Percentiles rank a stretch among this genome's conserved stretches.
Evolutionary conservation across 92 coral and sea anemone species (phyloP).

Genomic region (Siderastrea siderea): DNA sequence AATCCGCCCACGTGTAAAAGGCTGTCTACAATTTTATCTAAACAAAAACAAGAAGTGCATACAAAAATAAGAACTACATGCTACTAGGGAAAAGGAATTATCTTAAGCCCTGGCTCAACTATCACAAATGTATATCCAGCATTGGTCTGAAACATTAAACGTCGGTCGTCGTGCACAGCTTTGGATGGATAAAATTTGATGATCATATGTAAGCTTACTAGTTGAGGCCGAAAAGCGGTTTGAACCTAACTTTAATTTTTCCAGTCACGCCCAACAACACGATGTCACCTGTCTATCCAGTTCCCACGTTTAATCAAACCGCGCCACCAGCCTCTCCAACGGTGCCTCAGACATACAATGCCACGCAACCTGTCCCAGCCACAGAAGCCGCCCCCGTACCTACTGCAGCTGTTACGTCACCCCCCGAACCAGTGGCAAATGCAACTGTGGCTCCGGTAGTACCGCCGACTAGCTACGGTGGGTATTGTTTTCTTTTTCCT

Average conservation of each 20-base stretch:
- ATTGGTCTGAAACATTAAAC: too few relatives aligned
- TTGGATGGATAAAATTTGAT: too few relatives aligned
- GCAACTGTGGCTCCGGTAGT: constrained; percentile 28
- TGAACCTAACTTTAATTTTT: neutral
- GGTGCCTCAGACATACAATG: constrained; percentile 17
- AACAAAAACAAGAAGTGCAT: too few relatives aligned
- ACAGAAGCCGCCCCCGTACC: constrained; percentile 28
- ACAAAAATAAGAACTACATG: too few relatives aligned
- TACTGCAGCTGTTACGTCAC: constrained; percentile 2
- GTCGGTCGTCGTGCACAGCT: too few relatives aligned
- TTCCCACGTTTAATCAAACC: constrained; percentile 23
- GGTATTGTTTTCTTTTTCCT: neutral
- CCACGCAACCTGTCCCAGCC: neutral
- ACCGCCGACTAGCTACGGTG: constrained; percentile 32
- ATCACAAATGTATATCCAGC: too few relatives aligned
- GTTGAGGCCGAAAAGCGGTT: neutral
- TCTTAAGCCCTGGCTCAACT: too few relatives aligned
- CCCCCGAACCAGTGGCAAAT: constrained; percentile 15
- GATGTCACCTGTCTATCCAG: neutral
- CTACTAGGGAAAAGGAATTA: too few relatives aligned
- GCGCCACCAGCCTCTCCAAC: constrained; percentile 21
- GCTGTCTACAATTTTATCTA: too few relatives aligned
- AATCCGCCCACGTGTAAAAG: too few relatives aligned
- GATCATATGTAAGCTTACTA: neutral
- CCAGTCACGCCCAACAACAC: constrained; percentile 6